These are phyloP conservation scores for Gastrophryne carolinensis DNA, from an alignment of 2,797 vertebrate species.

Conservation along the genomic window DNA sequence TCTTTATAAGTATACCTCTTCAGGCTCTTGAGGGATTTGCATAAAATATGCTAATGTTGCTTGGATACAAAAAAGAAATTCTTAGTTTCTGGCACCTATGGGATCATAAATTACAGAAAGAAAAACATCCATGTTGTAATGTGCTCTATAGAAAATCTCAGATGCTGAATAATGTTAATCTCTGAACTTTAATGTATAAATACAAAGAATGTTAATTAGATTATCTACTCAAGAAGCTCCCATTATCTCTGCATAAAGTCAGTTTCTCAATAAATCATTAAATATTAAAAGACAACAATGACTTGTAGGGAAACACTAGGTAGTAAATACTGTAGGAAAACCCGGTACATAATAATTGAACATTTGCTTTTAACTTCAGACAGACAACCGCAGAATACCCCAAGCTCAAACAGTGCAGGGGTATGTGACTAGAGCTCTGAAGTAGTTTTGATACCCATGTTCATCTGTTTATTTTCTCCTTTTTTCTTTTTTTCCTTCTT, in stretches of 20 bases:
- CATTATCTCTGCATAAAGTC: neutral
- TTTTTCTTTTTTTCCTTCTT: too few relatives aligned
- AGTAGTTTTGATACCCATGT: too few relatives aligned
- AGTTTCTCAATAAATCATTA: neutral
- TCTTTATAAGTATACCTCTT: constrained; percentile 21
- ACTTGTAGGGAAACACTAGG: neutral
- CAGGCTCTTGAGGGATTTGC: constrained; percentile 27
- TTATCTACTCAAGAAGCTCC: neutral
- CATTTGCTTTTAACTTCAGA: too few relatives aligned
- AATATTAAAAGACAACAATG: neutral
- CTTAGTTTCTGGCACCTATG: neutral
- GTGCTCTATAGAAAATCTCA: neutral
- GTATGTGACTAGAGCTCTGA: too few relatives aligned
- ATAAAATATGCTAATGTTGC: constrained; percentile 32
- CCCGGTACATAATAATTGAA: too few relatives aligned
- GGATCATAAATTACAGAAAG: neutral
- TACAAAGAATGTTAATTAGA: neutral
- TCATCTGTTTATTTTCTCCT: too few relatives aligned
- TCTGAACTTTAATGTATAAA: neutral
- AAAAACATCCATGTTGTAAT: neutral
- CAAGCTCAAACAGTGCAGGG: too few relatives aligned
- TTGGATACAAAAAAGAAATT: constrained; percentile 9
- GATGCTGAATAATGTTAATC: neutral
- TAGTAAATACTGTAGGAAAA: too few relatives aligned
- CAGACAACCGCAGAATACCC: too few relatives aligned